These are phyloP conservation scores for Corbicula japonica DNA, from an alignment of 2,888 invertebrate genomes.

Conservation along the genomic window DNA sequence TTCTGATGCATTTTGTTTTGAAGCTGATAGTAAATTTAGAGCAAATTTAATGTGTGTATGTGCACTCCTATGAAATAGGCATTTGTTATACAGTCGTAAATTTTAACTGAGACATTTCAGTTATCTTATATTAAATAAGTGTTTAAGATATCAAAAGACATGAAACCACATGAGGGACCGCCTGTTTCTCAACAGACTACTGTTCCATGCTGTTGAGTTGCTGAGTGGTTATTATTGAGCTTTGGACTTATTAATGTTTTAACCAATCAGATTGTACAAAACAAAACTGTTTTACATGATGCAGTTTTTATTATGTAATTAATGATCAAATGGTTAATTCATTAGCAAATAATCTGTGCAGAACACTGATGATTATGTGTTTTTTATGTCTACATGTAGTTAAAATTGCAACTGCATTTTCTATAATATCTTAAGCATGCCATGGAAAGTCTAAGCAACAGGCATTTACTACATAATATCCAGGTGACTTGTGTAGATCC, in stretches of 20 bases:
- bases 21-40: not conserved
- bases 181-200: too few relatives aligned
- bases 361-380: too few relatives aligned
- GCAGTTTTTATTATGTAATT: too few relatives aligned
- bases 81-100: not conserved
- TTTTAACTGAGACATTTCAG: not conserved
- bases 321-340: too few relatives aligned
- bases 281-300: too few relatives aligned
- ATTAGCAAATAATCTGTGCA: too few relatives aligned
- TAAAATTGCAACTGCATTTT: not conserved
- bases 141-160: too few relatives aligned
- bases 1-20: conserved; percentile 8
- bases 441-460: not conserved
- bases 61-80: conserved; percentile 3
- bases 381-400: not conserved
- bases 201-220: conserved; percentile 9
- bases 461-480: not conserved
- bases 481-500: not conserved
- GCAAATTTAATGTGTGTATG: conserved; percentile 4
- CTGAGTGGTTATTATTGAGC: not conserved
- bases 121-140: not conserved
- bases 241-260: too few relatives aligned
- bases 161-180: too few relatives aligned
- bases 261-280: too few relatives aligned
- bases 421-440: not conserved